Conservation (phyloP, 2,888 invertebrate species). For the Agrotis segetum region DNA sequence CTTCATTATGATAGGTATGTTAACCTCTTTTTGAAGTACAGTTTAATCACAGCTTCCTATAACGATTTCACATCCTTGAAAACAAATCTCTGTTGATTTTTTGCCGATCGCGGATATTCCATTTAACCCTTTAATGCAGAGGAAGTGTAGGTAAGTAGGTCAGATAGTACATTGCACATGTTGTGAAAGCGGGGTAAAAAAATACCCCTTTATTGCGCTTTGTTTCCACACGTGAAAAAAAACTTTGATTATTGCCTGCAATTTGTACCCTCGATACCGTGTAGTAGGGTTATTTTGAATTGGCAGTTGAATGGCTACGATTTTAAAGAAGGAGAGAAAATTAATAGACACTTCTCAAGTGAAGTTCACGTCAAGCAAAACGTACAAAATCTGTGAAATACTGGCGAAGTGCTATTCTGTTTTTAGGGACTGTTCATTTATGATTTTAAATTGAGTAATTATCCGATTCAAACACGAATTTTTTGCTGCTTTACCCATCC, state of each 20-base stretch:
- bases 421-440: not conserved
- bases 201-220: conserved; percentile 86
- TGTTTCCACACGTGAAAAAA: conserved; percentile 86
- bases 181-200: conserved; percentile 89
- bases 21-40: conserved; percentile 16
- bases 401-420: not conserved
- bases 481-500: not conserved
- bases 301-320: conserved; percentile 63
- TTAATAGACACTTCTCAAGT: not conserved
- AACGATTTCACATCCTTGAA: conserved; percentile 71
- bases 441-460: not conserved
- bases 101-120: conserved; percentile 84
- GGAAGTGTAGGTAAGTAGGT: conserved; percentile 90
- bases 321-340: not conserved
- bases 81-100: conserved; percentile 74
- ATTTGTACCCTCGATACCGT: conserved; percentile 84
- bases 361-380: not conserved
- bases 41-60: conserved; percentile 54
- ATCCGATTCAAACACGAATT: not conserved
- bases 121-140: conserved; percentile 88
- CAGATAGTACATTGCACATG: conserved; percentile 89
- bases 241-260: conserved; percentile 88
- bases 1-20: conserved; percentile 9
- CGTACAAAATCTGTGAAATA: too few species aligned
- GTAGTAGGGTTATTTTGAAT: conserved; percentile 68